Conservation (phyloP, 2,797 vertebrate species). For the Anas capensis region DNA sequence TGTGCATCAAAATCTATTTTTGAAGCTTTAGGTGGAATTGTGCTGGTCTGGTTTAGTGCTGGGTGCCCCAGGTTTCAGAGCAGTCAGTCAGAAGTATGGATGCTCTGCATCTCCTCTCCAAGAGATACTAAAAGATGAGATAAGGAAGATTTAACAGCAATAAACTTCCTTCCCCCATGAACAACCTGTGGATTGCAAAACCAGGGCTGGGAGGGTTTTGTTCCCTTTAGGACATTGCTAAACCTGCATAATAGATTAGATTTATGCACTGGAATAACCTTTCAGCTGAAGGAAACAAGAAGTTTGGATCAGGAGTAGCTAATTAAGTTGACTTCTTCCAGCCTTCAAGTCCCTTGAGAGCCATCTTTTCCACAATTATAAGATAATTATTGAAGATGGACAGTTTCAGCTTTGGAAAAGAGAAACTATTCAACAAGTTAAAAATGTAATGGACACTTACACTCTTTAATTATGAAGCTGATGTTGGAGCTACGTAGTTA, state of each 20-base stretch:
- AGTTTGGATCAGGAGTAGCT: constrained; percentile 47
- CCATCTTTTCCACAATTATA: constrained; percentile 10
- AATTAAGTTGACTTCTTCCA: constrained; percentile 49
- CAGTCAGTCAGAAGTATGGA: neutral
- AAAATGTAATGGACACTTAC: neutral
- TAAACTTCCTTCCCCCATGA: neutral
- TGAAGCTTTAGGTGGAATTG: neutral
- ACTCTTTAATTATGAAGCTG: neutral
- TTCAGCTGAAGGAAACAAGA: constrained; percentile 41
- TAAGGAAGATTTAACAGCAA: neutral
- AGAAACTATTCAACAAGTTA: neutral
- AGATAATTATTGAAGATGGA: constrained; percentile 25
- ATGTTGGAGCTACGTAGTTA: neutral
- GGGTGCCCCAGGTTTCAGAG: neutral
- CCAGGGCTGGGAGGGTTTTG: neutral
- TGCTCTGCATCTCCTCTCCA: neutral
- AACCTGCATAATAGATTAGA: constrained; percentile 35
- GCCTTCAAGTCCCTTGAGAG: constrained; percentile 5
- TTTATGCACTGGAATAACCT: constrained; percentile 44
- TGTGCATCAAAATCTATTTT: neutral
- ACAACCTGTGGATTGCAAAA: neutral
- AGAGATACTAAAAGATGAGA: neutral
- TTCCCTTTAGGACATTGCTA: neutral
- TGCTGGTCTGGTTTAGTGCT: neutral
- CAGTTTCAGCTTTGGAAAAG: no score